phyloP scores from a whole-genome alignment of 2,113 vertebrate species.

The Spea bombifrons region DNA sequence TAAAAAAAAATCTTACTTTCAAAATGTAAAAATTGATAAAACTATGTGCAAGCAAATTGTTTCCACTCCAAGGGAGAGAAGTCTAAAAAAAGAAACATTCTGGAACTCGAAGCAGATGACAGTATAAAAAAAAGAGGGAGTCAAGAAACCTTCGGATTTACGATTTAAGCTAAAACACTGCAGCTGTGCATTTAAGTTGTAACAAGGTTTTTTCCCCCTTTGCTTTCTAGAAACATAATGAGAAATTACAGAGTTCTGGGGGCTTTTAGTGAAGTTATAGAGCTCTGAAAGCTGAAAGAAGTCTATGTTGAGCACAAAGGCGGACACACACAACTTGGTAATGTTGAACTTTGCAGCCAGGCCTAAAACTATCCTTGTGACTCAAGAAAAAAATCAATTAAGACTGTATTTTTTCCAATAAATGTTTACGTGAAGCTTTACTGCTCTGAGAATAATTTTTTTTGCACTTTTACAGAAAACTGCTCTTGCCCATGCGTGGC shows the following conservation, averaged over 20 bases:
- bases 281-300: too few relatives aligned
- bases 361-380: too few relatives aligned
- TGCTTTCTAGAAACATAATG: neutral
- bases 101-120: conserved; percentile 30
- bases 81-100: conserved; percentile 2
- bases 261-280: neutral
- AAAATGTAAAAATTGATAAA: neutral
- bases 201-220: neutral
- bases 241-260: neutral
- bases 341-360: too few relatives aligned
- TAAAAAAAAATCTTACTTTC: neutral
- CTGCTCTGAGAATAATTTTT: too few relatives aligned
- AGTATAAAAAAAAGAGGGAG: neutral
- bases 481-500: too few relatives aligned
- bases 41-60: neutral
- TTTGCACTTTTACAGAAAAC: too few relatives aligned
- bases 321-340: too few relatives aligned
- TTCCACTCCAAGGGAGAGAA: conserved; percentile 29
- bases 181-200: neutral
- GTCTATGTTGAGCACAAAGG: too few relatives aligned
- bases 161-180: conserved; percentile 9
- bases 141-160: neutral
- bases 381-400: too few relatives aligned
- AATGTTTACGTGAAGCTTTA: too few relatives aligned
- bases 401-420: too few relatives aligned